A percentile compares a stretch with the other conserved stretches of the same genome.
These are phyloP conservation scores for Bilobella aurantiaca DNA, from an alignment of 1,140 invertebrate species.

Conservation along the genomic window DNA sequence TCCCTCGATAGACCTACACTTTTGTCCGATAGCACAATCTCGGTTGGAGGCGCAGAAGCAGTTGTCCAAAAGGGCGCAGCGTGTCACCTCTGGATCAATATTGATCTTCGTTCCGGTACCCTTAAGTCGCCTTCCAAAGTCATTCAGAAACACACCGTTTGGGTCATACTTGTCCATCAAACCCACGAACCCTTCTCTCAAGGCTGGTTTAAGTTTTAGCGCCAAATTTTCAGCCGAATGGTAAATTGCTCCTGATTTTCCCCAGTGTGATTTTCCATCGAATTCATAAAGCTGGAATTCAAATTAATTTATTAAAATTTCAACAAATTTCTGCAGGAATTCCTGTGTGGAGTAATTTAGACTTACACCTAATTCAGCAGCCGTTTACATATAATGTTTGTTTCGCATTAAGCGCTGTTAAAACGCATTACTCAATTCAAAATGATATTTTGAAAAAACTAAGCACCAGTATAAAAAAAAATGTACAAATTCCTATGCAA, in stretches of 20 bases:
- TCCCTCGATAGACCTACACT: neutral
- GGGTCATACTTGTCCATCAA: conserved; percentile 13
- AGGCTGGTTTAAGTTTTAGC: neutral
- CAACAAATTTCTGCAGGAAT: neutral
- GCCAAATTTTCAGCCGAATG: neutral
- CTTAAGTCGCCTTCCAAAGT: conserved; percentile 16
- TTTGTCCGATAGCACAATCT: conserved; percentile 3
- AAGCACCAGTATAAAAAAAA: neutral
- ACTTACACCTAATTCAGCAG: neutral
- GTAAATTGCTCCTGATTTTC: conserved; percentile 12
- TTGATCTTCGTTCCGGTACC: neutral
- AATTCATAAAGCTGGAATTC: neutral
- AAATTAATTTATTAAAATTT: neutral
- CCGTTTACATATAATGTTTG: neutral
- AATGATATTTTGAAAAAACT: neutral
- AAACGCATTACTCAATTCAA: neutral
- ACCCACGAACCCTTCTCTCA: neutral
- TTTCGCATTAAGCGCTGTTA: neutral
- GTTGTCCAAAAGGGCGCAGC: conserved; percentile 19
- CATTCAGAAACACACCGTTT: conserved; percentile 18
- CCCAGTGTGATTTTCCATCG: conserved; percentile 16
- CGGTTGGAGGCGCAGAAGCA: conserved; percentile 6
- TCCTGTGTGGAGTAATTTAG: neutral
- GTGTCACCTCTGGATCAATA: conserved; percentile 9
- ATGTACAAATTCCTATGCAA: neutral